A percentile compares a stretch with the other conserved stretches of the same genome.
These are phyloP conservation scores for Nothoprocta pentlandii DNA, from an alignment of 2,113 vertebrate species.

Conservation along the genomic window DNA sequence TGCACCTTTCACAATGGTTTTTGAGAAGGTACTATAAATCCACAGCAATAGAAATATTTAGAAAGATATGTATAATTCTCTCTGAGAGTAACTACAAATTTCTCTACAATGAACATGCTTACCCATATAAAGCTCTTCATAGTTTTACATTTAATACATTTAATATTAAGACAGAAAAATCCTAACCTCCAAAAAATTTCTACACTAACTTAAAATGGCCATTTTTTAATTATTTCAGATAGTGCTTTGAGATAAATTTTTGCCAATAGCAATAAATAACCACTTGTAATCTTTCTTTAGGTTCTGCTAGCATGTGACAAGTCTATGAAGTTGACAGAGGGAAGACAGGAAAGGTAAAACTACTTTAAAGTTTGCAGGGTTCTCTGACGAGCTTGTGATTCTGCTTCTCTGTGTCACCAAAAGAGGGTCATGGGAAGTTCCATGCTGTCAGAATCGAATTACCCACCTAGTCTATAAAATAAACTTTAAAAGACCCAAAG, in stretches of 20 bases:
- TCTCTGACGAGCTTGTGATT: background rate
- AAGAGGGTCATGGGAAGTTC: background rate
- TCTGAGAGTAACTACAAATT: background rate
- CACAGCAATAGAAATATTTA: slow-evolving; percentile 7
- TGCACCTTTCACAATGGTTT: slow-evolving; percentile 97
- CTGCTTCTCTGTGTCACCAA: background rate
- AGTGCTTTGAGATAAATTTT: background rate
- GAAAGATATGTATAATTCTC: background rate
- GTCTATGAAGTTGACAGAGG: background rate
- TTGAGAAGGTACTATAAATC: slow-evolving; percentile 90
- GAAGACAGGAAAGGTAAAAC: background rate
- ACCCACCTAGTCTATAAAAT: background rate
- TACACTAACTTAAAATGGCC: background rate
- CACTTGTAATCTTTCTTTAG: background rate
- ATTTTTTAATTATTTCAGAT: background rate
- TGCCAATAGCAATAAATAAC: background rate
- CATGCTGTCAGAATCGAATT: background rate
- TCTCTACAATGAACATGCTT: accelerated
- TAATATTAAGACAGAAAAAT: background rate
- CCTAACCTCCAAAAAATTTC: background rate
- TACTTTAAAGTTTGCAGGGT: background rate
- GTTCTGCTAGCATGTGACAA: background rate
- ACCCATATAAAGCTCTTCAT: background rate
- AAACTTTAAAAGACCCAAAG: background rate
- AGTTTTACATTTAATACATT: background rate